Conservation (phyloP, 2,113 vertebrate genomes). For the Dicerorhinus sumatrensis region DNA sequence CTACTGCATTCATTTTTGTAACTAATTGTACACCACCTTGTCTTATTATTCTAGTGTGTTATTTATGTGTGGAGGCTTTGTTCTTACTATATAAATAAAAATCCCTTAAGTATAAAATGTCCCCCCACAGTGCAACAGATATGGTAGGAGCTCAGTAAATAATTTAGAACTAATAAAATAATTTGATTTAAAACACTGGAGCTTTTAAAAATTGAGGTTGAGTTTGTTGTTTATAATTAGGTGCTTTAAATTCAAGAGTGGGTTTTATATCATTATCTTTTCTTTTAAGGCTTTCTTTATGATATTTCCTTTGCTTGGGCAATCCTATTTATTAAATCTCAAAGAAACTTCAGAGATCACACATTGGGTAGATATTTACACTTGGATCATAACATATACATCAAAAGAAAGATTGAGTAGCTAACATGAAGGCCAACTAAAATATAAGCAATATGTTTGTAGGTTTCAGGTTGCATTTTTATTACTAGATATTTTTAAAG, state of each 20-base stretch:
- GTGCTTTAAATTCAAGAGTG: constrained; percentile 10
- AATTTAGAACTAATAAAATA: constrained; percentile 19
- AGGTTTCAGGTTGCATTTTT: constrained; percentile 23
- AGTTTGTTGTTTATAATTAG: not conserved
- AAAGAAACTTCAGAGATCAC: not conserved
- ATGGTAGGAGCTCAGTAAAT: not conserved
- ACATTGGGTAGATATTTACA: constrained; percentile 13
- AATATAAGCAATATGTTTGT: not conserved
- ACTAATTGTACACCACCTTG: not conserved
- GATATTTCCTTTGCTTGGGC: not conserved
- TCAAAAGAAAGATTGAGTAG: not conserved
- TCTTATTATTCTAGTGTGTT: not conserved
- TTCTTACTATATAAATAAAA: not conserved
- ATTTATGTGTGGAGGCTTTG: not conserved
- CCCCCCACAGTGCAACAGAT: not conserved
- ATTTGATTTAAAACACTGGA: not conserved
- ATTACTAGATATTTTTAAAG: not conserved
- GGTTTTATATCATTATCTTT: not conserved
- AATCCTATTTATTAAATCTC: constrained; percentile 5
- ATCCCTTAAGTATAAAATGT: not conserved
- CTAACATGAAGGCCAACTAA: not conserved
- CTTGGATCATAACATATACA: constrained; percentile 37
- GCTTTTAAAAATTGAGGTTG: not conserved
- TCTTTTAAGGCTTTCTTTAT: not conserved
- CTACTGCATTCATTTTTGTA: not conserved